phyloP scores from a whole-genome alignment of 2,888 invertebrate species.

The Esperia sulphurella region DNA sequence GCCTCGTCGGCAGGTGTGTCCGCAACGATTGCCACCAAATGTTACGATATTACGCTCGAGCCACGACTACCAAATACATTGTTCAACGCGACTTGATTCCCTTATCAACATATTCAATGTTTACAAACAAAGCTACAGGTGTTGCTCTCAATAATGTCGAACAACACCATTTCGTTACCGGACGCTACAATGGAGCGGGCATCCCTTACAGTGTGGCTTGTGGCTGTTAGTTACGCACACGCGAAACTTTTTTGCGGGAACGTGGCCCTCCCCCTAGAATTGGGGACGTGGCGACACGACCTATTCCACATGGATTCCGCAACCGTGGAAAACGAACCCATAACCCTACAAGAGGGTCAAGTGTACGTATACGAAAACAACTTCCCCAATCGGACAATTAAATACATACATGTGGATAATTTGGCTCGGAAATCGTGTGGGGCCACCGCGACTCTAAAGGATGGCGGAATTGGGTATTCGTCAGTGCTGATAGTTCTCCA shows the following conservation, averaged over 20 bases:
- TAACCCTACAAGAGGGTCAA: conserved; percentile 52
- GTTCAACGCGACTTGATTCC: not conserved
- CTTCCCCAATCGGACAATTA: conserved; percentile 52
- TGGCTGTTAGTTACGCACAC: conserved; percentile 15
- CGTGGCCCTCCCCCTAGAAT: conserved; percentile 47
- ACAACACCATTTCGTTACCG: conserved; percentile 1
- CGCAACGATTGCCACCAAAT: no score
- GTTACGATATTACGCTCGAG: no score
- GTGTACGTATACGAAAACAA: conserved; percentile 61
- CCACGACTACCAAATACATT: no score
- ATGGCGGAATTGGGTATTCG: conserved; percentile 48
- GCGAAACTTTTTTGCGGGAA: conserved; percentile 44
- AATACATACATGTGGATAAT: conserved; percentile 61
- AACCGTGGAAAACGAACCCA: conserved; percentile 53
- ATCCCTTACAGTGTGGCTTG: conserved; percentile 12
- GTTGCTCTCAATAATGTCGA: conserved; percentile 1
- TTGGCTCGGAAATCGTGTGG: conserved; percentile 57
- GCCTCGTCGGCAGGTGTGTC: no score
- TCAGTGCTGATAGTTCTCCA: conserved; percentile 53
- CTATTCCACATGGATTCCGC: conserved; percentile 54
- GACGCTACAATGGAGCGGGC: not conserved
- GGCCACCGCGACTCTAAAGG: conserved; percentile 45
- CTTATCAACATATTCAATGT: not conserved
- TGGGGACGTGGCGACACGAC: conserved; percentile 46
- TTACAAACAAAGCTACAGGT: not conserved